A percentile compares a stretch with the other conserved stretches of the same genome.
phyloP scores from a whole-genome alignment of 2,888 invertebrate species.

The Leptopilina myrica region DNA sequence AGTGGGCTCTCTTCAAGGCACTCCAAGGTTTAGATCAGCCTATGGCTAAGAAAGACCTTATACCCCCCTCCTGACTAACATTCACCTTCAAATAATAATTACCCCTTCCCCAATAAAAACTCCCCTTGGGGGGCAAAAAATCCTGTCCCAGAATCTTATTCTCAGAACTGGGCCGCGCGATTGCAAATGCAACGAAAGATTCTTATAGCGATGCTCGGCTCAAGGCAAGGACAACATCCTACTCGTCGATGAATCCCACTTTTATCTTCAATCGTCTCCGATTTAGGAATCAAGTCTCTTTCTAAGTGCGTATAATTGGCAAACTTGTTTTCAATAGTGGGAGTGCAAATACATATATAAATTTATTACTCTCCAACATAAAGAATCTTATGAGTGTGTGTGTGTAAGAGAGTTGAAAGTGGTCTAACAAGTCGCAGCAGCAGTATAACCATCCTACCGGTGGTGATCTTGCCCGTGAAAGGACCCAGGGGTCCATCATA shows the following conservation, averaged over 20 bases:
- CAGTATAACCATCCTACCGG: conserved; percentile 47
- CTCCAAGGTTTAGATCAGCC: neutral
- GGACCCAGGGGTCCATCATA: conserved; percentile 3
- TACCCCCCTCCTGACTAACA: neutral
- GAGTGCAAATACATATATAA: conserved; percentile 35
- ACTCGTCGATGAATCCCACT: conserved; percentile 55
- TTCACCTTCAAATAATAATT: conserved; percentile 1
- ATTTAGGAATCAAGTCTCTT: conserved; percentile 59
- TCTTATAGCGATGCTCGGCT: neutral
- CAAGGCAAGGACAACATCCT: conserved; percentile 55
- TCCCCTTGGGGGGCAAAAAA: neutral
- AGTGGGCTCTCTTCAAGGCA: neutral
- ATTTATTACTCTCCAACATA: neutral
- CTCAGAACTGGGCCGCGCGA: conserved; percentile 7
- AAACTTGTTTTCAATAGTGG: conserved; percentile 48
- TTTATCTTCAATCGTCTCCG: conserved; percentile 60
- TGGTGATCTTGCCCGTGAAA: conserved; percentile 22
- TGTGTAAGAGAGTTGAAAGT: conserved; percentile 58
- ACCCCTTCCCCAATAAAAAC: neutral
- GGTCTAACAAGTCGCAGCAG: conserved; percentile 59
- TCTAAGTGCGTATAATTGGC: conserved; percentile 50
- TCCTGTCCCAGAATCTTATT: conserved; percentile 11
- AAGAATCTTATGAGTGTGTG: conserved; percentile 33
- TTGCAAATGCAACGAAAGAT: neutral
- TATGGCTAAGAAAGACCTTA: conserved; percentile 1